Base-by-base conservation (phyloP, 2,113 vertebrate species). In the Heptranchias perlo region DNA sequence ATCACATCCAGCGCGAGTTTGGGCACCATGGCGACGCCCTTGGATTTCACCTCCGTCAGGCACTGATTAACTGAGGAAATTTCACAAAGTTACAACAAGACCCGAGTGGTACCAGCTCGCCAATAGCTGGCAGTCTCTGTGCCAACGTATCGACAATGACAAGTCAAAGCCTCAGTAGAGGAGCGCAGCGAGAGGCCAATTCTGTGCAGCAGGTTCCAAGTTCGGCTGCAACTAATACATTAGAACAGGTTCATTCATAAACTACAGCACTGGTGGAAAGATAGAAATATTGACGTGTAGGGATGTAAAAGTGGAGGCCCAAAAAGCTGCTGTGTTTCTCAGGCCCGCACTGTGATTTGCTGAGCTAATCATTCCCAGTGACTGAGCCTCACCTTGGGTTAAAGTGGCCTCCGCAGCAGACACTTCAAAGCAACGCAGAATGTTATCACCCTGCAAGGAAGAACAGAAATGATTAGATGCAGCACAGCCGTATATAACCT, bases 371-470 rank as follows among this genome's bases (percentile, higher is more conserved):
- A 35, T 35, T 10, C 49, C 49, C 86, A 31, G 10, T 13, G 49
- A 14, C 25, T 54, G 10, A 89, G 54, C 1, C 76, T 97, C 97
- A 99, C 99, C 98, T 97, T 98, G 98, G 35, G 98, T 98, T 93
- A 99, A 97, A 0, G 97, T 97, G 0, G 98, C 98, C 96, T 98
- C 98, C 0, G 97, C 87, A 0, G 97, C 96, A 10, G 97, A 97
- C n/a, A 97, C 97, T 97, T 99, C 99, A 0, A 98, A 98, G 96
- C 99, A 99, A 96, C 98, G 98, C 0, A 99, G 96, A 91, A 97
- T 97, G 49, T 97, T 98, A 96, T 99, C 98, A 3, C 99, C 99
- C 99, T 99, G 97, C 23, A 96, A 95, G 86, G 84, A 62, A 92
- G 89, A 86, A 65, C 0, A 78, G 96, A 96, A 14, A 76, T 28